These are phyloP conservation scores for Pipistrellus pipistrellus DNA, from an alignment of 2,797 vertebrate species.

Conservation along the genomic window DNA sequence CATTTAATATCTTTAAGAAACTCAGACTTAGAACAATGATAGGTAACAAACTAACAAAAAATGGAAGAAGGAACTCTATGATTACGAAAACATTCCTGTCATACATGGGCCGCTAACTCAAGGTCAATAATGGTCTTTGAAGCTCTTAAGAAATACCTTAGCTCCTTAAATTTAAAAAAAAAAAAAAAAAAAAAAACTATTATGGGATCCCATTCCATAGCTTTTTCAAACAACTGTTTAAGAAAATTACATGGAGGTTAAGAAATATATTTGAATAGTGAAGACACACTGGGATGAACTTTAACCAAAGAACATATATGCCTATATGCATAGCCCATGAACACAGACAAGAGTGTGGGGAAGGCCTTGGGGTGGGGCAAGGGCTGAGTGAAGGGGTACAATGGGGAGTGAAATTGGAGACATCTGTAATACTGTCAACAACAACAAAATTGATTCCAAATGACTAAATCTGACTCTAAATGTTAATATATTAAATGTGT, in stretches of 20 bases:
- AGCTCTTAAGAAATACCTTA: slow-evolving; percentile 20
- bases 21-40: not conserved
- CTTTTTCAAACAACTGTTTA: slow-evolving; percentile 42
- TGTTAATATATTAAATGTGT: not conserved
- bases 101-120: not conserved
- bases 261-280: not conserved
- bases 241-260: not conserved
- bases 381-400: not conserved
- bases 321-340: not conserved
- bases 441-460: not conserved
- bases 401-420: not conserved
- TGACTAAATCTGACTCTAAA: not conserved
- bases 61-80: not conserved
- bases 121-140: not conserved
- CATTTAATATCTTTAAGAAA: not conserved
- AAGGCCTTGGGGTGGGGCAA: not conserved
- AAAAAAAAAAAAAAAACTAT: not conserved
- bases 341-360: not conserved
- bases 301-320: not conserved
- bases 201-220: not conserved
- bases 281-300: not conserved
- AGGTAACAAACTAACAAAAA: not conserved
- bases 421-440: not conserved
- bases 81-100: not conserved
- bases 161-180: not conserved